Evolutionary conservation across 2,797 vertebrate species (phyloP).

Genomic region (Myotis pilosus): DNA sequence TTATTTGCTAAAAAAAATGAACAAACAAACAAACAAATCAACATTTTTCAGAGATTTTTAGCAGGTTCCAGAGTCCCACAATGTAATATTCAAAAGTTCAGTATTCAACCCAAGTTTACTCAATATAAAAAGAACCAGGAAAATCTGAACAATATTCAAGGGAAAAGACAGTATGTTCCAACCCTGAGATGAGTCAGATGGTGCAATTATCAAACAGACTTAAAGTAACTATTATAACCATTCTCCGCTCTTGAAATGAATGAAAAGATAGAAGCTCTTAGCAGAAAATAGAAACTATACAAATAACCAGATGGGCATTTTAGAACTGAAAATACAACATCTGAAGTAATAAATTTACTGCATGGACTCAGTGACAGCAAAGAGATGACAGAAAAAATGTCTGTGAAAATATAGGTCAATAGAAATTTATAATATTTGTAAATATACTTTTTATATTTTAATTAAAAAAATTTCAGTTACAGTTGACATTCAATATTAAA

Average conservation of each 20-base stretch:
- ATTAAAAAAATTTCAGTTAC: background rate
- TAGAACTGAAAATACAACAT: background rate
- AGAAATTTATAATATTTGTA: background rate
- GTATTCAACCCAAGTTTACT: background rate
- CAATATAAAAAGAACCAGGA: background rate
- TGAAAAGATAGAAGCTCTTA: background rate
- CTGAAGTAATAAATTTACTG: background rate
- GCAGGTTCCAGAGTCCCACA: background rate
- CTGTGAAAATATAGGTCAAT: background rate
- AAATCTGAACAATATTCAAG: background rate
- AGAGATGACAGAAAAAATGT: background rate
- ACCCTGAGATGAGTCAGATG: background rate
- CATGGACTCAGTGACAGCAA: background rate
- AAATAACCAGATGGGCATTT: background rate
- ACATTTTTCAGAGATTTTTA: background rate
- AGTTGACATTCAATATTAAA: background rate
- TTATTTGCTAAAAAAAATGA: background rate
- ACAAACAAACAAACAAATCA: background rate
- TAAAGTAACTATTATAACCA: background rate
- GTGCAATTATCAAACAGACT: background rate
- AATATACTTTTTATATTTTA: background rate
- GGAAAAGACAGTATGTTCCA: background rate
- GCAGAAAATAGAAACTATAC: background rate
- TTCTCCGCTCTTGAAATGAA: background rate
- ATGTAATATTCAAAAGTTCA: background rate